Percentiles rank a stretch among this genome's conserved stretches.
phyloP scores from a whole-genome alignment of 35 echinoderm and acorn worm species.

The Diadema setosum region DNA sequence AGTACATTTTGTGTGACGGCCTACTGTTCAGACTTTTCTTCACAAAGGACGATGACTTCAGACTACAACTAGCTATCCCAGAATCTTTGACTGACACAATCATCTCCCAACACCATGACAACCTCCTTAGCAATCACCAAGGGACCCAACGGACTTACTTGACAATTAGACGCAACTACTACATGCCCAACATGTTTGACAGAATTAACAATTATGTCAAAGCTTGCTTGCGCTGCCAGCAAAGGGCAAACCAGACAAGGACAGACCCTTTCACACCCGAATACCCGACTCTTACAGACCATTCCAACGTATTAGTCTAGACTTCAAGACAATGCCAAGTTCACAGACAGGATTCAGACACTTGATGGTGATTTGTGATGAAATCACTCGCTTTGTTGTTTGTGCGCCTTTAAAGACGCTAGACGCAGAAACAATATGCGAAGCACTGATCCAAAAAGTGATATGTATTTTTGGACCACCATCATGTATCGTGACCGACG shows the following conservation, averaged over 20 bases:
- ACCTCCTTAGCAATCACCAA: slow-evolving; percentile 35
- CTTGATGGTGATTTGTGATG: slow-evolving; percentile 11
- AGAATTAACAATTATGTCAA: not conserved
- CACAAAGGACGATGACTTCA: not conserved
- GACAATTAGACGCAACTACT: slow-evolving; percentile 6
- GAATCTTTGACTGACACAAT: slow-evolving; percentile 17
- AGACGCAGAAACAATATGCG: slow-evolving; percentile 37
- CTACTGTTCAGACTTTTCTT: not conserved
- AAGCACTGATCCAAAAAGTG: no score
- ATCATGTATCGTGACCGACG: slow-evolving; percentile 23
- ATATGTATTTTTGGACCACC: slow-evolving; percentile 31
- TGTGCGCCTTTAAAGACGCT: slow-evolving; percentile 32
- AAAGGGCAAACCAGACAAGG: slow-evolving; percentile 11
- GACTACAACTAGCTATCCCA: slow-evolving; percentile 25
- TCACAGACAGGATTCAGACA: slow-evolving; percentile 11
- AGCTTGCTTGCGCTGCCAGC: slow-evolving; percentile 25
- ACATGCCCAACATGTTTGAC: slow-evolving; percentile 28
- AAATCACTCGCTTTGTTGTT: slow-evolving; percentile 20
- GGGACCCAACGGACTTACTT: slow-evolving; percentile 33
- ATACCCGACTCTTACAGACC: slow-evolving; percentile 45
- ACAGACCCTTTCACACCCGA: slow-evolving; percentile 22
- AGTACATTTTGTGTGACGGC: slow-evolving; percentile 30
- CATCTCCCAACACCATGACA: slow-evolving; percentile 38
- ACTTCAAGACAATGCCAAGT: slow-evolving; percentile 39
- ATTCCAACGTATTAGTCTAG: slow-evolving; percentile 35